Evolutionary conservation across 2,113 vertebrate genomes (phyloP), one percentile per base, ranked within the genome.

Genomic region (Microcebus griseorufus): DNA sequence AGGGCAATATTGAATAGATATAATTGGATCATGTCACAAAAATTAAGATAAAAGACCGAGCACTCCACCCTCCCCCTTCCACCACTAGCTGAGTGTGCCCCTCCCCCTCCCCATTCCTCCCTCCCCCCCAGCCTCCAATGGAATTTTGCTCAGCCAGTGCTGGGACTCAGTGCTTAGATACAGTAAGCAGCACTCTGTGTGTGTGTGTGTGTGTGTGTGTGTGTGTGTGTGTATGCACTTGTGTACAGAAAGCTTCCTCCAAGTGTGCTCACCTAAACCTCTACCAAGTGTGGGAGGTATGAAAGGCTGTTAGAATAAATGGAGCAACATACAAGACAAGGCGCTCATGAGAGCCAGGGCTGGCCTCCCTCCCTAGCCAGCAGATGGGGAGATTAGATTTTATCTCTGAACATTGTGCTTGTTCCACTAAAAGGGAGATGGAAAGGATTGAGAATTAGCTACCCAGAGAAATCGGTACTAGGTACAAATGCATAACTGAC

Each of bases 21-120:
- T 97, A 98, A 98, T 98, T 98, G 97, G 97, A 98, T 98, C 96
- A 97, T 98, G 98, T 98, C 98, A 98, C 94, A 98, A 97, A 98
- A 98, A 98, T 98, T 96, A 98, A 98, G 98, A 98, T 98, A 96
- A 97, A 98, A 98, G 92, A 94, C 92, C n/a, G 97, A 97, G 95
- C 95, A 84, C 83, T 12, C 76, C 75, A 81, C 42, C 60, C 94
- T 39, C 87, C 12, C 14, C 25, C 69, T 69, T 82, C 32, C 16
- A 25, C 32, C 39, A 9, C 20, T 29, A 62, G 32, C n/a, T n/a
- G 8, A 79, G 0, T 3, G 18, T 55, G 48, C 32, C 42, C 34
- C 18, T 42, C 42, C 42, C 42, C 60, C 94, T 39, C 87, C 12
- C 14, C 25, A 64, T 69, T 82, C 25, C 16, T 16, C 37, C 7